phyloP scores from a whole-genome alignment of 2,113 vertebrate species.

The Pangasianodon hypophthalmus region DNA sequence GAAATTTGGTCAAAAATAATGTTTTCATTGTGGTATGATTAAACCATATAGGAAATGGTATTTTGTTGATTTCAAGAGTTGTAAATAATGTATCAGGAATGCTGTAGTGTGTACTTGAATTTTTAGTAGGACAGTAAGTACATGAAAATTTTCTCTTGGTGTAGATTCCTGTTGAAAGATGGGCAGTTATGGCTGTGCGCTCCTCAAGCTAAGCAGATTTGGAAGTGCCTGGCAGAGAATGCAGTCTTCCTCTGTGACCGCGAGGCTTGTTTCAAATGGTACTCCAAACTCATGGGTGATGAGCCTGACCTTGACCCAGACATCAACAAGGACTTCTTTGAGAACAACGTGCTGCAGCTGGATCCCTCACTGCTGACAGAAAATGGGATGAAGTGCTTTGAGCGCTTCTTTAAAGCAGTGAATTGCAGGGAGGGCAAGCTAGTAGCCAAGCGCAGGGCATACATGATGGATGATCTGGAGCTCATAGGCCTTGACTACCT shows the following conservation, averaged over 20 bases:
- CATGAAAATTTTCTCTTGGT: neutral
- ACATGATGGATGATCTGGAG: slow-evolving; percentile 99
- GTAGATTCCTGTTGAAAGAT: slow-evolving; percentile 95
- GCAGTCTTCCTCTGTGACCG: slow-evolving; percentile 97
- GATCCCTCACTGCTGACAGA: slow-evolving; percentile 96
- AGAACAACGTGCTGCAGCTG: slow-evolving; percentile 97
- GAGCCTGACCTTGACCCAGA: slow-evolving; percentile 98
- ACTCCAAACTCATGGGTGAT: slow-evolving; percentile 98
- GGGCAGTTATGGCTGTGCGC: slow-evolving; percentile 98
- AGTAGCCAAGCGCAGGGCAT: slow-evolving; percentile 93
- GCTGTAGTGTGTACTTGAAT: neutral
- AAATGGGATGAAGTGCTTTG: slow-evolving; percentile 99
- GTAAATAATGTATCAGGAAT: neutral
- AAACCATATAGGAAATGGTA: neutral
- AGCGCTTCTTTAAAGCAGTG: slow-evolving; percentile 98
- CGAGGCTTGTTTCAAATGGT: slow-evolving; percentile 99
- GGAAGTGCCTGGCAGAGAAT: slow-evolving; percentile 98
- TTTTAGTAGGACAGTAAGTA: neutral
- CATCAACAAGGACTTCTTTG: slow-evolving; percentile 99
- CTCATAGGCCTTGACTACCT: slow-evolving; percentile 98
- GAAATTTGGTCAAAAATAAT: too few species aligned
- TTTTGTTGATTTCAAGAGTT: neutral
- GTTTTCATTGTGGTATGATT: neutral
- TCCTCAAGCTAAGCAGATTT: slow-evolving; percentile 98
- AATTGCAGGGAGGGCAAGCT: slow-evolving; percentile 98